These are phyloP conservation scores for Synergus itoensis DNA, from an alignment of 2,888 invertebrate species.

Conservation along the genomic window DNA sequence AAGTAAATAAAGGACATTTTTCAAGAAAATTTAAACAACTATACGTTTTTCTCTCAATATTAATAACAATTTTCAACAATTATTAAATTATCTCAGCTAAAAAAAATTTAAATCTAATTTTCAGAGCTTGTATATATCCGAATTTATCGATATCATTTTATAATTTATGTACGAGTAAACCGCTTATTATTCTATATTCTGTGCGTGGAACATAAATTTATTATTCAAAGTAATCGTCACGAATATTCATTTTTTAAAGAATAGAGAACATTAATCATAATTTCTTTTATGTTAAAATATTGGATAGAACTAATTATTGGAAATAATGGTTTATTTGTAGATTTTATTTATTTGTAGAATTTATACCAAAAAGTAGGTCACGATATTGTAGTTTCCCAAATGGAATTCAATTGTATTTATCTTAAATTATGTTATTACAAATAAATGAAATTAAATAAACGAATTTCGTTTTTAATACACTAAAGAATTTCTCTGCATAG, in stretches of 20 bases:
- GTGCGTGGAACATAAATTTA: background rate
- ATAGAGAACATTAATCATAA: background rate
- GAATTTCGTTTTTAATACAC: no score
- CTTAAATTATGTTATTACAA: background rate
- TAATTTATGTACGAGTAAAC: background rate
- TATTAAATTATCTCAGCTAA: no score
- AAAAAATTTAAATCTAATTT: background rate
- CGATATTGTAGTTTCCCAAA: background rate
- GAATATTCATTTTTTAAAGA: background rate
- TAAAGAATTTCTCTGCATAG: no score
- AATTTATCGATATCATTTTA: background rate
- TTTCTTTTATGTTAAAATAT: background rate
- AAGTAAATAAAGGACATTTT: background rate
- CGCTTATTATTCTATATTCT: background rate
- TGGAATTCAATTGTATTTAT: background rate
- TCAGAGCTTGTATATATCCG: background rate
- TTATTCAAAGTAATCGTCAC: background rate
- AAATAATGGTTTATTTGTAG: background rate
- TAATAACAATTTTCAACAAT: no score
- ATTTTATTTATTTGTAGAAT: background rate
- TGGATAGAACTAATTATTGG: background rate
- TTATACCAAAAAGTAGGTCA: slow-evolving; percentile 24
- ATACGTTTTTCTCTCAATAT: no score
- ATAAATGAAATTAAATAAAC: no score
- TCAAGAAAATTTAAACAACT: background rate